A percentile compares a stretch with the other conserved stretches of the same genome.
phyloP scores from a whole-genome alignment of 2,113 vertebrate species.

The Alosa alosa region DNA sequence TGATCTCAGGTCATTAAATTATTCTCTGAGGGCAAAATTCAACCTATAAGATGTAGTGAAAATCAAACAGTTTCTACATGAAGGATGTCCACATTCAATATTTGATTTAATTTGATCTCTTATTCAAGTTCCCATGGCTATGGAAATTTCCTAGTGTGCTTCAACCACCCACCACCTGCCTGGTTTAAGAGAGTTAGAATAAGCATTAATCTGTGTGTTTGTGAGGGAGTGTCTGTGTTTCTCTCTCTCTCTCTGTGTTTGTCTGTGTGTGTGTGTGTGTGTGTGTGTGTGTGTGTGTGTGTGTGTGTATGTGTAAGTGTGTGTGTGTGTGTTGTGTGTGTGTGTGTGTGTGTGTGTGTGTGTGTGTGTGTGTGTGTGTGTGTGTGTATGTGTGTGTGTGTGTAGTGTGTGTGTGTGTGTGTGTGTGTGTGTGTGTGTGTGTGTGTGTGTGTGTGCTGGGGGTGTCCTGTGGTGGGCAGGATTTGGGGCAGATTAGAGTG shows the following conservation, averaged over 20 bases:
- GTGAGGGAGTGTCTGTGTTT: neutral
- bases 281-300: neutral
- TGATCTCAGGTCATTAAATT: neutral
- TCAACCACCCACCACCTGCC: neutral
- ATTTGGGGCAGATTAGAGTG: slow-evolving; percentile 11
- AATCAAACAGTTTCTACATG: neutral
- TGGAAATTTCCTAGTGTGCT: neutral
- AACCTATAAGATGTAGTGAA: neutral
- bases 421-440: neutral
- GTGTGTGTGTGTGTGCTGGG: neutral
- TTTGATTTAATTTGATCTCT: neutral
- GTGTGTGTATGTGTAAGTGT: neutral
- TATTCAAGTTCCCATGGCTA: neutral
- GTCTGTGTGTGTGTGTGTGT: neutral
- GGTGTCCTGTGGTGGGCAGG: neutral
- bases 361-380: neutral
- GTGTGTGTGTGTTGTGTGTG: neutral
- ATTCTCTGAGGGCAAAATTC: neutral
- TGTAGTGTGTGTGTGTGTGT: neutral
- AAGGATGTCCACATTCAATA: neutral
- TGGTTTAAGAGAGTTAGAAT: neutral
- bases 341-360: neutral
- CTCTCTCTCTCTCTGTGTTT: neutral
- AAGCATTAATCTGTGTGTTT: neutral
- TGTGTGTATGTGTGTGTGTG: neutral